Evolutionary conservation across 2,797 vertebrate species (phyloP).

Genomic region (Peromyscus aztecus): DNA sequence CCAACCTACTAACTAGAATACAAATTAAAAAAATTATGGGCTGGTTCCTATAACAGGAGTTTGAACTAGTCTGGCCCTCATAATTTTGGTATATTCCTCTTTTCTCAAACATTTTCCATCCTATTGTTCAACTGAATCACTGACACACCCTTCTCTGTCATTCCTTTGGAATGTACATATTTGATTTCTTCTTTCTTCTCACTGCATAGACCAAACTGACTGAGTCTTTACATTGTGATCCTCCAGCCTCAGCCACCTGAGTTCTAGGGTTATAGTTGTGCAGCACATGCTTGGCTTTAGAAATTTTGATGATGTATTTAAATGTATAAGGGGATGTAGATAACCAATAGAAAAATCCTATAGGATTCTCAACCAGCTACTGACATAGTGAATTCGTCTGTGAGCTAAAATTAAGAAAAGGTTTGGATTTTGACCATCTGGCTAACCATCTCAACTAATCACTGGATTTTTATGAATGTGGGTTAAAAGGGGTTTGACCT

Average conservation of each 20-base stretch:
- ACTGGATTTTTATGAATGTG: constrained; percentile 57
- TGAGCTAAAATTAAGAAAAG: constrained; percentile 45
- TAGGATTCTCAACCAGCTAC: constrained; percentile 19
- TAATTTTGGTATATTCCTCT: background rate
- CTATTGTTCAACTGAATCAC: background rate
- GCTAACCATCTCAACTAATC: constrained; percentile 30
- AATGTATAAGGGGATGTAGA: constrained; percentile 12
- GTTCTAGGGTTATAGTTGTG: background rate
- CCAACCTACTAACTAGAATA: background rate
- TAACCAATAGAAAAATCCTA: background rate
- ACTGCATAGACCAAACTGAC: background rate
- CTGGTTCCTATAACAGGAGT: background rate
- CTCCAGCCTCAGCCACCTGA: background rate
- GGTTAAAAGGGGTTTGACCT: constrained; percentile 65
- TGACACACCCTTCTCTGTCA: background rate
- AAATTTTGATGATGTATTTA: constrained; percentile 23
- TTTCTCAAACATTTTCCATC: background rate
- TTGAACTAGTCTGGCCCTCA: background rate
- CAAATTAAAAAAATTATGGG: background rate
- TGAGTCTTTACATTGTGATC: background rate
- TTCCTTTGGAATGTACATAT: background rate
- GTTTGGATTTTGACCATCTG: constrained; percentile 31
- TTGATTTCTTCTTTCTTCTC: constrained; percentile 17
- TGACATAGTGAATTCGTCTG: constrained; percentile 17
- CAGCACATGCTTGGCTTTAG: background rate